Conservation (phyloP, 2,113 vertebrate genomes). For the Aegithalos caudatus region DNA sequence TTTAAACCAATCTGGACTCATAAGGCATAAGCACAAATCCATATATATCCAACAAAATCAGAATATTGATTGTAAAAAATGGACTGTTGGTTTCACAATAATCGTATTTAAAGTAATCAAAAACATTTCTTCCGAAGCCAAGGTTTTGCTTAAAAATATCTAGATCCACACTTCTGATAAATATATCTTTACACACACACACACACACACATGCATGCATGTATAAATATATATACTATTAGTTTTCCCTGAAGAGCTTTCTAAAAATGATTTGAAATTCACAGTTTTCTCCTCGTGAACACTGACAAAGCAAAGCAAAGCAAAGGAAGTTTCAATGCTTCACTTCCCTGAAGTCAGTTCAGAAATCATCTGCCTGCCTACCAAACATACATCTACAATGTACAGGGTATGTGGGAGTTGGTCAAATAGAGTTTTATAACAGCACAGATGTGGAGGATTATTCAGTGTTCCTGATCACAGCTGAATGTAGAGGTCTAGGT, state of each 20-base stretch:
- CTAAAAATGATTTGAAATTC: neutral
- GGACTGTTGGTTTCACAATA: neutral
- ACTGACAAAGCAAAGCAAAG: neutral
- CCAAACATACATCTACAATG: neutral
- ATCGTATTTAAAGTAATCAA: neutral
- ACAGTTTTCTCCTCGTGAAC: neutral
- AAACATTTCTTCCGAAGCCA: neutral
- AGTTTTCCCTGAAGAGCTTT: neutral
- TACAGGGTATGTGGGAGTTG: neutral
- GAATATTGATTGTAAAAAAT: neutral
- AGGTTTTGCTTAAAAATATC: neutral
- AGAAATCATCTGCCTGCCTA: neutral
- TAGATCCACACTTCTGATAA: neutral
- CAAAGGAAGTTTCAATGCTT: neutral
- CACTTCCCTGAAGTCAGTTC: neutral
- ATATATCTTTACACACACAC: accelerated
- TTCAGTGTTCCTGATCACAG: neutral
- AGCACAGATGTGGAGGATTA: neutral
- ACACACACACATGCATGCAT: no score
- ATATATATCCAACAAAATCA: neutral
- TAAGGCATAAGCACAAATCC: neutral
- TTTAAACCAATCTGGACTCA: neutral
- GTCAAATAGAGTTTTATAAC: neutral
- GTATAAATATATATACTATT: no score
- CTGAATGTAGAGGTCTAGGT: neutral